Conservation (phyloP, 2,797 vertebrate genomes). For the Avahi laniger region DNA sequence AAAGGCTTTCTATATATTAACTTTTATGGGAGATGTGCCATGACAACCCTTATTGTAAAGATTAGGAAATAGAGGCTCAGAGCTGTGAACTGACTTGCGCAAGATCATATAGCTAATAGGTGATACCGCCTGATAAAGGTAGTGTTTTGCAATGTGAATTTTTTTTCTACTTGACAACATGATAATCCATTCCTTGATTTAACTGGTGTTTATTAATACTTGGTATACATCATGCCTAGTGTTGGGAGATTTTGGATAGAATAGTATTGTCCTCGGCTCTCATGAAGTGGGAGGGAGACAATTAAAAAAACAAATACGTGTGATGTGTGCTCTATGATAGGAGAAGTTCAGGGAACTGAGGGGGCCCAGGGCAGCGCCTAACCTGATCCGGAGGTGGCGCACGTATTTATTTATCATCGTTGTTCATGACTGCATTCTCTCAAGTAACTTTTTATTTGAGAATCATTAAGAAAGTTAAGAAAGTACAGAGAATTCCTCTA, state of each 20-base stretch:
- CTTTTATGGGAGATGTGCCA: not conserved
- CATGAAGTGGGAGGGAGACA: not conserved
- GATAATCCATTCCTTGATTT: not conserved
- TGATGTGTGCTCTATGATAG: not conserved
- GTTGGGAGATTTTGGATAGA: not conserved
- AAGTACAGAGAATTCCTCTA: not conserved
- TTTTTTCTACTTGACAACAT: not conserved
- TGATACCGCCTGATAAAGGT: not conserved
- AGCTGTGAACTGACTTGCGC: not conserved
- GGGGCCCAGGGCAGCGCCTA: not conserved
- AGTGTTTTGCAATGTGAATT: not conserved
- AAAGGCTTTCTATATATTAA: not conserved
- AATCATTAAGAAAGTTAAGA: not conserved
- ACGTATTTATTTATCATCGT: not conserved
- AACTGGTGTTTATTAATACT: not conserved
- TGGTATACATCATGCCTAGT: not conserved
- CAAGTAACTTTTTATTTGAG: conserved; percentile 2
- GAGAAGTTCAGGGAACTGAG: not conserved
- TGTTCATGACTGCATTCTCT: not conserved
- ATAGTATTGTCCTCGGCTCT: not conserved
- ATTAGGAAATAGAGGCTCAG: not conserved
- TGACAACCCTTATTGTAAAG: not conserved
- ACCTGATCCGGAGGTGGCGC: not conserved
- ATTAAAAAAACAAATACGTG: not conserved
- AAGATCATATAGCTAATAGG: too few species aligned